These are phyloP conservation scores for Podiceps cristatus DNA, from an alignment of 2,113 vertebrate species.

Conservation along the genomic window DNA sequence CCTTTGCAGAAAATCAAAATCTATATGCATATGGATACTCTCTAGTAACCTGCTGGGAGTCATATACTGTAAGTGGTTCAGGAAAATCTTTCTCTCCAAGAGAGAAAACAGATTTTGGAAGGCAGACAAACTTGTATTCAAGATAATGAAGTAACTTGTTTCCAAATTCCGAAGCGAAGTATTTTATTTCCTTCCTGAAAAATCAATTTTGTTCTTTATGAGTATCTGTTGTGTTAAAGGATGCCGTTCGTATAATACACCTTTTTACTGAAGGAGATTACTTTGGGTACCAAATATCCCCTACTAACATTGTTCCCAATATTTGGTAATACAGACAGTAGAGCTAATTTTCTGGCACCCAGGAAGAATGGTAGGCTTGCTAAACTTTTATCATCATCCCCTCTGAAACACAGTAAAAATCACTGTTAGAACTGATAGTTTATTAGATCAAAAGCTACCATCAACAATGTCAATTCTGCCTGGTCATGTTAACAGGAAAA, in stretches of 20 bases:
- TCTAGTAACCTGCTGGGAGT: background rate
- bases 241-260: background rate
- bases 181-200: constrained; percentile 32
- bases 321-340: constrained; percentile 23
- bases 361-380: constrained; percentile 63
- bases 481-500: constrained; percentile 70
- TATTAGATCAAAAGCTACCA: constrained; percentile 74
- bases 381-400: constrained; percentile 68
- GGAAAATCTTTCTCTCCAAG: background rate
- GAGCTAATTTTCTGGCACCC: constrained; percentile 71
- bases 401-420: constrained; percentile 71
- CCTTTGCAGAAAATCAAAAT: background rate
- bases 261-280: constrained; percentile 42
- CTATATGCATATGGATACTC: background rate
- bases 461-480: constrained; percentile 71
- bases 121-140: background rate
- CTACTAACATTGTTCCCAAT: background rate
- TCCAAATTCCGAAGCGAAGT: constrained; percentile 45
- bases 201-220: constrained; percentile 32
- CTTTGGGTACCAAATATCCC: constrained; percentile 2
- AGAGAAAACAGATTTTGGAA: constrained; percentile 10
- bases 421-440: constrained; percentile 69
- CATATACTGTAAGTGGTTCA: background rate
- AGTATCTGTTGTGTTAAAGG: background rate
- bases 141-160: constrained; percentile 36